A percentile compares a stretch with the other conserved stretches of the same genome.
phyloP scores from a whole-genome alignment of 2,888 invertebrate genomes.

The Anoplius nigerrimus region DNA sequence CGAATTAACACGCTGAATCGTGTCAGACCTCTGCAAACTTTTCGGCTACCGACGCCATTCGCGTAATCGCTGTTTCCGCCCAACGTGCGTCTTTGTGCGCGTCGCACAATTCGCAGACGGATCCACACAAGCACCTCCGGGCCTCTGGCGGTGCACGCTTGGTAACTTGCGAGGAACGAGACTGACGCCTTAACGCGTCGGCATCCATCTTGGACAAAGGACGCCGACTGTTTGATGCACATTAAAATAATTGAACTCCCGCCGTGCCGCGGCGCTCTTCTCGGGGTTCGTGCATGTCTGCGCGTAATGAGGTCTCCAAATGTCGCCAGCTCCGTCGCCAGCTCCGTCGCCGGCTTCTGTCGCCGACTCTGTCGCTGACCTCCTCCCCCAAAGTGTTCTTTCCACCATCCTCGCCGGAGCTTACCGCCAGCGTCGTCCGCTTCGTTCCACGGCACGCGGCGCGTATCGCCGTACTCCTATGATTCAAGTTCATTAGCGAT shows the following conservation, averaged over 20 bases:
- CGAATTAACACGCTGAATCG: too few species aligned
- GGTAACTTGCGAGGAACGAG: neutral
- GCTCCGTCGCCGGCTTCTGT: too few species aligned
- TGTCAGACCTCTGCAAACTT: neutral
- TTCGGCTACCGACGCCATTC: neutral
- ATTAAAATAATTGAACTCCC: conserved; percentile 44
- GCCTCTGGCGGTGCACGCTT: neutral
- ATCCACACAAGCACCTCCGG: neutral
- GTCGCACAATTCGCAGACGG: too few species aligned
- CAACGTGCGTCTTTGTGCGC: neutral
- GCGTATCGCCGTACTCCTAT: too few species aligned
- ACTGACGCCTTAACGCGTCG: neutral
- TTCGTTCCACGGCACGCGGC: too few species aligned
- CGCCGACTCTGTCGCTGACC: too few species aligned
- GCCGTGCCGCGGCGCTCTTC: neutral
- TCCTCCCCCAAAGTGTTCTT: too few species aligned
- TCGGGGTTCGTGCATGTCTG: neutral
- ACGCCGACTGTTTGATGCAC: conserved; percentile 6
- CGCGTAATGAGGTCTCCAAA: neutral
- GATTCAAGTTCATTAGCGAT: too few species aligned
- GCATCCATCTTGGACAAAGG: neutral
- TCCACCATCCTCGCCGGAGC: too few species aligned
- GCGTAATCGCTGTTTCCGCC: neutral
- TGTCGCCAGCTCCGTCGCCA: too few species aligned
- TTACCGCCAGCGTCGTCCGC: too few species aligned